Evolutionary conservation across 2,113 vertebrate species (phyloP).

Genomic region (Apeltes quadracus): DNA sequence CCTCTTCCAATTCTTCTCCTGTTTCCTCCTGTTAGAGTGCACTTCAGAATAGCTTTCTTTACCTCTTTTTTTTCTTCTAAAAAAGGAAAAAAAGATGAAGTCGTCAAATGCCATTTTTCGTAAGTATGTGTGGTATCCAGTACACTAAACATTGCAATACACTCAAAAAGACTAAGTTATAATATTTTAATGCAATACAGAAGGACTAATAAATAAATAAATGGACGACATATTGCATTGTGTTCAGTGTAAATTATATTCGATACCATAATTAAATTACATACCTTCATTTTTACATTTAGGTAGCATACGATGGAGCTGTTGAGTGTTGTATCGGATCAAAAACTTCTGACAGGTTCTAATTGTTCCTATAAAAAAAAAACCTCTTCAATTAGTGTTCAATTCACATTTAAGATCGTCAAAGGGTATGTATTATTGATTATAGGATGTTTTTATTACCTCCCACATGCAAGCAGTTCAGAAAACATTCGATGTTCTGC

Average conservation of each 20-base stretch:
- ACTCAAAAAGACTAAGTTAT: not conserved
- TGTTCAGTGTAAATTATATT: not conserved
- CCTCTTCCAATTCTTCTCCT: conserved; percentile 72
- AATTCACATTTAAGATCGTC: not conserved
- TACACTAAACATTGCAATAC: not conserved
- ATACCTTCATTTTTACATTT: conserved; percentile 88
- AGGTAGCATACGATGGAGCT: conserved; percentile 85
- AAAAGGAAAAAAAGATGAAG: conserved; percentile 26
- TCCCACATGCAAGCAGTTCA: conserved; percentile 91
- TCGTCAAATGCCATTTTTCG: not conserved
- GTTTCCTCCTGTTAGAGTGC: conserved; percentile 67
- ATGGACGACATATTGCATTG: not conserved
- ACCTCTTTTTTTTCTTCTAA: conserved; percentile 85
- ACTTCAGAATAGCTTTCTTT: conserved; percentile 83
- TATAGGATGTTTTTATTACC: conserved; percentile 76
- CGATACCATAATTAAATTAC: not conserved
- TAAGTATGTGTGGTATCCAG: not conserved
- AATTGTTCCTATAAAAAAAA: conserved; percentile 86
- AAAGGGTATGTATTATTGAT: not conserved
- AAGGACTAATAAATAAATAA: not conserved
- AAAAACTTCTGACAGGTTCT: conserved; percentile 96
- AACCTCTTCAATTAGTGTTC: not conserved
- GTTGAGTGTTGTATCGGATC: conserved; percentile 88
- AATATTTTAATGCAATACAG: not conserved
- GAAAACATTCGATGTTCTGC: conserved; percentile 83